Evolutionary conservation across 2,113 vertebrate species (phyloP).

Genomic region (Carettochelys insculpta): DNA sequence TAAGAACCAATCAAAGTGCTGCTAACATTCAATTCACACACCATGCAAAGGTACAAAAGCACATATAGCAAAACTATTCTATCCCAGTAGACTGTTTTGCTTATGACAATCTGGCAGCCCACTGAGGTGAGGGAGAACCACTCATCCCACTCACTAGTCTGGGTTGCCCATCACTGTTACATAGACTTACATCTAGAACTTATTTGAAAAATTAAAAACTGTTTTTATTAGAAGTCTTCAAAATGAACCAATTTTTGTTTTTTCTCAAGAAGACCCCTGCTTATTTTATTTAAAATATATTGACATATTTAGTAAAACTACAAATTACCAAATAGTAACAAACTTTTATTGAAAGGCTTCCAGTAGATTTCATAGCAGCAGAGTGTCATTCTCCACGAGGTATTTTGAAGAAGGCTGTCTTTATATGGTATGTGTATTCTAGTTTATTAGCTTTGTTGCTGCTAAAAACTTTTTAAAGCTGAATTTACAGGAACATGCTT

Average conservation of each 20-base stretch:
- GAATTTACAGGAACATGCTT: constrained; percentile 53
- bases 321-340: not conserved
- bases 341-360: not conserved
- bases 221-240: not conserved
- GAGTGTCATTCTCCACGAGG: not conserved
- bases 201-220: not conserved
- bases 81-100: no score
- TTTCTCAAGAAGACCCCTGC: not conserved
- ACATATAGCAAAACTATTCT: no score
- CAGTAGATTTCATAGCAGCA: not conserved
- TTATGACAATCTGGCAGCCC: no score
- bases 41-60: no score
- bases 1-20: no score
- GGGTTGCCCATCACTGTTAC: no score
- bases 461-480: constrained; percentile 49
- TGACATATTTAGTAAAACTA: not conserved
- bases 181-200: not conserved
- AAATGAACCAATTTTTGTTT: not conserved
- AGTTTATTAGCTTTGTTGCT: constrained; percentile 3
- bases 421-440: not conserved
- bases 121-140: no score
- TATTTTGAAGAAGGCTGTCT: constrained; percentile 22
- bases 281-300: not conserved
- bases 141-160: no score
- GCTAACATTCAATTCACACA: no score